Base-by-base conservation (phyloP, 1,140 invertebrate genomes). In the Neodiprion fabricii region DNA sequence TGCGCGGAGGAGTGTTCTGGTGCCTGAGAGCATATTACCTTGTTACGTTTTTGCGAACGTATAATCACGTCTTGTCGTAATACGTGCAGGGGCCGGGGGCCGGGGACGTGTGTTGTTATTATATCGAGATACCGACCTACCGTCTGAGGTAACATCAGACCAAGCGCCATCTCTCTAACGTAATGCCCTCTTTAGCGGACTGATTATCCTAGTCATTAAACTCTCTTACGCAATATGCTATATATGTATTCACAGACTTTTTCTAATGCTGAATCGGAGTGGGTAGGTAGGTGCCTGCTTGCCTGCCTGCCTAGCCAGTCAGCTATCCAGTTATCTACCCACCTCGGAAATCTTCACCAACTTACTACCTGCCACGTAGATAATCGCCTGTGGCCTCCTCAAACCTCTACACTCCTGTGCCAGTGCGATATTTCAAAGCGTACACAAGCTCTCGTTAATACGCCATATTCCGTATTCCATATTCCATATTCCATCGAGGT, bases 21-120 rank as follows among this genome's bases (percentile, higher is more conserved):
- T 79, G 78, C 73, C 75, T 21, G 14, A n/a, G 14, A 21, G 61
- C 11, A 76, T 81, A 80, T 82, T 83, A 81, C 79, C 78, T 83
- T 82, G 79, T 83, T 85, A 83, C 80, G 81, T 85, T 84, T 85
- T 84, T 84, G 81, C 78, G 70, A 61, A 14, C 76, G 78, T 78
- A 77, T 81, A 83, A 84, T 84, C 82, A 84, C 81, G 78, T 79
- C 76, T 76, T 73, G 79, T 75, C 80, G 76, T 80, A 79, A 80
- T 83, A 82, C 81, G 78, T 61, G 53, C 53, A 14, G 53, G 28
- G 28, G 28, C 28, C 28, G n/a, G 53, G 5, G 53, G 53, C 53
- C 79, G 28, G 28, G 28, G 28, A 40, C 77, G 67, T 74, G 79
- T 74, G 80, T 80, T 81, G 79, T 81, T 81, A 80, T 81, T 81